Evolutionary conservation across 1,140 invertebrate genomes (phyloP), one percentile per base, ranked within the genome.

Genomic region (Drosophila kohkoa): DNA sequence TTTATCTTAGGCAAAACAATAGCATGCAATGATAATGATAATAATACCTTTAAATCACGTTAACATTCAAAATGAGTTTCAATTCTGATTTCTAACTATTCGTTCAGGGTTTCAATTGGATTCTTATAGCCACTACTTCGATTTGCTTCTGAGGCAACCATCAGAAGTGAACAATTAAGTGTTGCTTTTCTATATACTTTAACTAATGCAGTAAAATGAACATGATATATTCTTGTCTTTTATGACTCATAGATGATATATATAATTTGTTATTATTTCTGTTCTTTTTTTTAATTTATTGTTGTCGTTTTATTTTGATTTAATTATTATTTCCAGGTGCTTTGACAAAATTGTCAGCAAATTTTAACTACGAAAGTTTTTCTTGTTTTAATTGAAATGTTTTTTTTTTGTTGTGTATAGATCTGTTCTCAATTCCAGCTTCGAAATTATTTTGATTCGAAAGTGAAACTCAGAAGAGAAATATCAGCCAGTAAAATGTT

Each of bases 71-170:
- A 55, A 35, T 55, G 41, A 43, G 41, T 32, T 41, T 54, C 7
- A 68, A 55, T 48, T 59, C 32, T 7, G 38, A 59, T 38, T 73
- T 68, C 71, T 74, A 69, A 62, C 71, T 74, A 74, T 38, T 30
- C 20, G 59, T 5, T 5, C 5, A n/a, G 41, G 41, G 3, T n/a
- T 13, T 49, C 15, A 55, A 38, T 41, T 55, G 28, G 28, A 10
- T 38, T 41, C 3, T 15, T 67, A 52, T 48, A 48, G 45, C 15
- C 8, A 11, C 51, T 54, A 55, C 48, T 32, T 46, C 25, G 10
- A 16, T 35, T 15, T 55, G 35, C 11, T 38, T 43, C 3, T 25
- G 20, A 25, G 20, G 20, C 20, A 25, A 25, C 20, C 20, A 25
- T 25, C 46, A 10, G 5, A 35, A 45, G 7, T 55, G 7, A 64